phyloP scores from a whole-genome alignment of 2,113 vertebrate species.

The Oxyruncus cristatus region DNA sequence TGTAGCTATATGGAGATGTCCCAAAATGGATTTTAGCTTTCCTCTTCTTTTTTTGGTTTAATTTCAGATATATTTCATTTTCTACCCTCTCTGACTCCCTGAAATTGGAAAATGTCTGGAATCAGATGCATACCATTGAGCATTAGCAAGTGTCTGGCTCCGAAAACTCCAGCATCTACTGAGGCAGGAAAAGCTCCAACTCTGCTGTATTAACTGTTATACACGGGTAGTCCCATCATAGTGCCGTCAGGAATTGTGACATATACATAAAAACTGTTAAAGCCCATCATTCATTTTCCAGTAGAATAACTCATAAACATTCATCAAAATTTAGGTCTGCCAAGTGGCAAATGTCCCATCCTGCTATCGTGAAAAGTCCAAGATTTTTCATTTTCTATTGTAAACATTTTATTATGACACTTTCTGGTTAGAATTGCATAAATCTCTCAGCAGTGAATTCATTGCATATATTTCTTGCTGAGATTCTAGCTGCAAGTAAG shows the following conservation, averaged over 20 bases:
- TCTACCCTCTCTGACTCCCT: neutral
- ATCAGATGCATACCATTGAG: neutral
- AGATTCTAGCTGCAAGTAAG: neutral
- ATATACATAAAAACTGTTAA: conserved; percentile 14
- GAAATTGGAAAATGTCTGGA: neutral
- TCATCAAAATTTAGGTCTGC: conserved; percentile 26
- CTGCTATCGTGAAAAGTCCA: neutral
- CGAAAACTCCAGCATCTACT: neutral
- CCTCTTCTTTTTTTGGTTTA: neutral
- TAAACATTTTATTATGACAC: conserved; percentile 50
- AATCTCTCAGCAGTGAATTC: conserved; percentile 10
- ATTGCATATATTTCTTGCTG: conserved; percentile 6
- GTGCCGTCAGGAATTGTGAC: conserved; percentile 3
- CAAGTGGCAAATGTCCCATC: neutral
- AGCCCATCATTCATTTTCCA: conserved; percentile 50
- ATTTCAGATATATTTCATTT: neutral
- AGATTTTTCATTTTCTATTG: conserved; percentile 55
- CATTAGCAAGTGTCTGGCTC: neutral
- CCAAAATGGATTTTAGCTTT: neutral
- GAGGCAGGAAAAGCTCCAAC: neutral
- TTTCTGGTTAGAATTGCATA: conserved; percentile 7
- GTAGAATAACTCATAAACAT: conserved; percentile 63
- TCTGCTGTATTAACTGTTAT: conserved; percentile 34
- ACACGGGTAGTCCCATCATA: conserved; percentile 24
- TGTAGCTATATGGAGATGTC: neutral